These are phyloP conservation scores for Hydrozoanthus gracilis DNA, from an alignment of 92 coral and sea anemone genomes.

Conservation along the genomic window DNA sequence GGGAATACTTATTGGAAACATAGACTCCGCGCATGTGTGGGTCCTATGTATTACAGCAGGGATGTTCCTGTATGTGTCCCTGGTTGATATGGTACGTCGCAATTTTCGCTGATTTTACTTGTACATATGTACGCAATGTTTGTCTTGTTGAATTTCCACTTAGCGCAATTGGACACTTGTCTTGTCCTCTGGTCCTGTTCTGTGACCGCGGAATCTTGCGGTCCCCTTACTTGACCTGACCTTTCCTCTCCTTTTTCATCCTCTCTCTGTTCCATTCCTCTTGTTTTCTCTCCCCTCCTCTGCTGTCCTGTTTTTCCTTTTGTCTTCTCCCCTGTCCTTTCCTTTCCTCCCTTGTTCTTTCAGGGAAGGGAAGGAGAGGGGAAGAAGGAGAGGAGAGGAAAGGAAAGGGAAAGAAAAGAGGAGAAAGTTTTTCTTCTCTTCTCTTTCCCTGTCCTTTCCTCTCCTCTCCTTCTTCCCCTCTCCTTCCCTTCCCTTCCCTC, in stretches of 20 bases:
- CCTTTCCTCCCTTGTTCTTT: not conserved
- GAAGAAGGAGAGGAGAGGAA: too few species aligned
- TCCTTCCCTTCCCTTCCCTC: not conserved
- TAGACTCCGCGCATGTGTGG: conserved; percentile 90
- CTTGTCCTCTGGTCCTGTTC: not conserved
- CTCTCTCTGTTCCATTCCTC: not conserved
- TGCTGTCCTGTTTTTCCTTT: not conserved
- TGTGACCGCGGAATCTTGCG: not conserved
- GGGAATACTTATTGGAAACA: conserved; percentile 86
- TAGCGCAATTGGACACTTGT: not conserved
- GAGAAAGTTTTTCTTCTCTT: not conserved
- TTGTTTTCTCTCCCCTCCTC: not conserved
- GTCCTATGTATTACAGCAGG: conserved; percentile 93
- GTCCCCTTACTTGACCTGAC: not conserved
- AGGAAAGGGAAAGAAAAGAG: too few species aligned
- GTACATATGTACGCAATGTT: not conserved
- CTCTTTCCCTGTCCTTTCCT: not conserved
- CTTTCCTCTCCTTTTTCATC: not conserved
- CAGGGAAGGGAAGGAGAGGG: too few species aligned
- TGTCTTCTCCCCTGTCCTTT: not conserved
- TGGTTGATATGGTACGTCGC: conserved; percentile 90
- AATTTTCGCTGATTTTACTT: not conserved
- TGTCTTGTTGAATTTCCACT: not conserved
- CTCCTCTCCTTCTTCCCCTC: not conserved
- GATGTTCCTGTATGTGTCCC: conserved; percentile 89